Percentiles rank a stretch among this genome's conserved stretches.
Evolutionary conservation across 2,797 vertebrate species (phyloP).

Genomic region (Tragelaphus eurycerus): DNA sequence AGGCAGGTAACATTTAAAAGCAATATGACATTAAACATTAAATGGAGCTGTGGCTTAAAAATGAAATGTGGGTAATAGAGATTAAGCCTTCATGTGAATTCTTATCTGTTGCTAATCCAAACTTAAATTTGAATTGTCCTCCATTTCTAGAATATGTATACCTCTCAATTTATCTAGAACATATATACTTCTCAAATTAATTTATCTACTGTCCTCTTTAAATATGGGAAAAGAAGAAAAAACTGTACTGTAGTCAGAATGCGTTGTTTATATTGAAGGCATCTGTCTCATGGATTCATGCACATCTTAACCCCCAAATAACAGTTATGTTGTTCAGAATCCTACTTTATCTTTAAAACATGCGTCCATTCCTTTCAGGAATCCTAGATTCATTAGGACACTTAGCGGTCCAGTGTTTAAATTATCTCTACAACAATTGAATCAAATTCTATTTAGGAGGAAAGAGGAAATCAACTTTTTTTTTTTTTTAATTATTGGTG

Average conservation of each 20-base stretch:
- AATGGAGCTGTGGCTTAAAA: background rate
- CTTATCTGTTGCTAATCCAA: background rate
- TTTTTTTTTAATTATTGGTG: background rate
- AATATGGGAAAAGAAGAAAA: background rate
- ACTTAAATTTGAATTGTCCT: conserved; percentile 37
- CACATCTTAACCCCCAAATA: background rate
- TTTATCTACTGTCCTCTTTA: background rate
- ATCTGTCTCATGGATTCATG: background rate
- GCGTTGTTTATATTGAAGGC: background rate
- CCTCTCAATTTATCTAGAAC: background rate
- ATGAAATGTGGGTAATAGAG: background rate
- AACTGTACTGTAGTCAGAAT: background rate
- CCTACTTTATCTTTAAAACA: background rate
- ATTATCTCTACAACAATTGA: background rate
- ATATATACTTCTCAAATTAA: background rate
- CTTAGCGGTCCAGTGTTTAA: background rate
- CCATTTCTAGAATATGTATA: conserved; percentile 15
- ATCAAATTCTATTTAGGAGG: background rate
- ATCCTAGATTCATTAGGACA: background rate
- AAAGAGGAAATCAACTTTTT: conserved; percentile 14
- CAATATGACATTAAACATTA: background rate
- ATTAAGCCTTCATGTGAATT: background rate
- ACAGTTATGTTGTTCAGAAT: background rate
- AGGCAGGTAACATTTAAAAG: background rate
- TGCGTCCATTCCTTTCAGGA: background rate